Evolutionary conservation across 2,113 vertebrate genomes (phyloP), one percentile per base, ranked within the genome.

Genomic region (Trematomus loennbergii): DNA sequence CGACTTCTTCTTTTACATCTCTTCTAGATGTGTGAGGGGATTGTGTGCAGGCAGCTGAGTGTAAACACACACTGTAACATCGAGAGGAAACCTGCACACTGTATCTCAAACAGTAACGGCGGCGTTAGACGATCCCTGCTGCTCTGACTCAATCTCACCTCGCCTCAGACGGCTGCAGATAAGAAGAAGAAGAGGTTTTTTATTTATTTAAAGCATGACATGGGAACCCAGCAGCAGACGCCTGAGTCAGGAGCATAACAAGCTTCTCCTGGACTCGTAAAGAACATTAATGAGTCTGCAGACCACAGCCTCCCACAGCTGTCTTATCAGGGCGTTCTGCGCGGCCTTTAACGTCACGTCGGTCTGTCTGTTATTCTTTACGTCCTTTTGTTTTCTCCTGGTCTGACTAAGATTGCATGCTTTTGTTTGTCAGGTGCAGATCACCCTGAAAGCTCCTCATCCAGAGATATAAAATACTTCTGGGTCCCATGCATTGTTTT

Each of bases 111-210:
- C 9, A 11, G 52, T 15, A 29, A 8, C 55, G 12, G 17, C 5
- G 10, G 53, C 1, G 20, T 57, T 22, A 9, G 29, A 15, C 4
- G 5, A 20, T 12, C 25, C 8, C 36, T 54, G 55, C 76, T 64
- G 67, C 40, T 16, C 52, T 65, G 60, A 43, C 25, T 79, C 68
- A 40, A 22, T 57, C 33, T 55, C 76, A 25, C 60, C 68, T 79
- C 58, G 4, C 3, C 66, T 49, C 22, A 52, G 58, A n/a, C 15
- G 57, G 17, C 75, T 17, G 58, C 40, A 22, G 67, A 79, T 63
- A 61, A 68, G 55, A 36, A 11, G 58, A 61, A 45, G 64, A 17
- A 15, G 25, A 15, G 13, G 15, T 13, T 59, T 59, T 59, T 48
- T 46, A 29, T 40, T 45, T 52, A 48, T 71, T 57, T 36, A 18